Conservation (phyloP, 2,888 invertebrate species). For the Mylabris sibirica region DNA sequence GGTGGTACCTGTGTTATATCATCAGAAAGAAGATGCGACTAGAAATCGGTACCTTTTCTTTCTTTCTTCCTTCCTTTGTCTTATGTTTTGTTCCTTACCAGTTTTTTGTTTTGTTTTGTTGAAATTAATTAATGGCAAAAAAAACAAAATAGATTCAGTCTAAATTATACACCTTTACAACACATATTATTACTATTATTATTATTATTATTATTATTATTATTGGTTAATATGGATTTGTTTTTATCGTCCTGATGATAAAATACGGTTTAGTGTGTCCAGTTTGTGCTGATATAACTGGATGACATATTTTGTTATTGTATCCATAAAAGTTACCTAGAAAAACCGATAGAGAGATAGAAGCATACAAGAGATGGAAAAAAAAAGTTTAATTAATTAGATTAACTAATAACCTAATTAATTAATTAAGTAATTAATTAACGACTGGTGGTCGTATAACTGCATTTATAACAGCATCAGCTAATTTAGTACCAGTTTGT, state of each 20-base stretch:
- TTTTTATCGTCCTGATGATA: conserved; percentile 29
- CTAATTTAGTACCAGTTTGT: conserved; percentile 55
- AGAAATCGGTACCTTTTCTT: conserved; percentile 8
- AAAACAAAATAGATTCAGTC: neutral
- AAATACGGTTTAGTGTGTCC: conserved; percentile 24
- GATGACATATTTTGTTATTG: conserved; percentile 25
- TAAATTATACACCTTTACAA: neutral
- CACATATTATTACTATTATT: conserved; percentile 8
- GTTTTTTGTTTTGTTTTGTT: conserved; percentile 25
- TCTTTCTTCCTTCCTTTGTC: neutral
- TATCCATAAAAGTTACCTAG: conserved; percentile 29
- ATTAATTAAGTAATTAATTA: conserved; percentile 18
- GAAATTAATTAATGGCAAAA: conserved; percentile 14
- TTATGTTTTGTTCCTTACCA: no score
- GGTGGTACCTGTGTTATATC: neutral
- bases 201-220: conserved; percentile 17
- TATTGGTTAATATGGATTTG: conserved; percentile 5
- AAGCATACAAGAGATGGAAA: neutral
- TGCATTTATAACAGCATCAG: conserved; percentile 50
- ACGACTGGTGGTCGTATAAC: conserved; percentile 23
- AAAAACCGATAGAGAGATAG: conserved; percentile 24
- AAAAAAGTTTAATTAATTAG: conserved; percentile 14
- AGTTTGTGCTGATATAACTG: conserved; percentile 33
- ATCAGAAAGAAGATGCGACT: neutral
- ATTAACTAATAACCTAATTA: no score